A percentile compares a stretch with the other conserved stretches of the same genome.
Conservation (phyloP, 2,888 invertebrate genomes). For the Myathropa florea region DNA sequence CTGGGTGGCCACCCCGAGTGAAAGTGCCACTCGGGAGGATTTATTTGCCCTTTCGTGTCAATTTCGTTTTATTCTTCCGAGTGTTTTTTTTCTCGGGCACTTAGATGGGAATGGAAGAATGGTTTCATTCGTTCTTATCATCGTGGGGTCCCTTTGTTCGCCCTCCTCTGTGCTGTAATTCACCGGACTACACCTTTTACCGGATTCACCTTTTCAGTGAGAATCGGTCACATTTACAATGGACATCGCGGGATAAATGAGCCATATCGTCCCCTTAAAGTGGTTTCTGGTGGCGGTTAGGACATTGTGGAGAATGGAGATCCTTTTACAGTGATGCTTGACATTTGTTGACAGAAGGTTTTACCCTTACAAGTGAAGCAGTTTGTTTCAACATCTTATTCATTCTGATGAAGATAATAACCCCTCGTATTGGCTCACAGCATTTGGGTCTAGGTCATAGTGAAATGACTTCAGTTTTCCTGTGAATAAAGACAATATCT, state of each 20-base stretch:
- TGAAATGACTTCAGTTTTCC: background rate
- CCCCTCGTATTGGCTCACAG: background rate
- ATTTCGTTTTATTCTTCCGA: background rate
- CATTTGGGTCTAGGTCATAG: background rate
- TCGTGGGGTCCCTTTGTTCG: background rate
- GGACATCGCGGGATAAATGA: background rate
- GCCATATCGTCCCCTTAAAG: background rate
- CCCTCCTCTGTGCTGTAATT: background rate
- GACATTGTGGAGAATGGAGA: background rate
- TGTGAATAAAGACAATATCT: no score
- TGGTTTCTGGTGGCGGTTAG: background rate
- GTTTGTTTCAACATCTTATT: background rate
- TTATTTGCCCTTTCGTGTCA: conserved; percentile 53
- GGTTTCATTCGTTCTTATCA: background rate
- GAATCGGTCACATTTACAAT: background rate
- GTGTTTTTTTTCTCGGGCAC: background rate
- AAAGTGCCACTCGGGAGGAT: conserved; percentile 53
- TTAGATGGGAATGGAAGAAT: background rate
- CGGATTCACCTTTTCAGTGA: background rate
- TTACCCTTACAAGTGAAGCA: background rate
- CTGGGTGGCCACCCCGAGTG: conserved; percentile 32
- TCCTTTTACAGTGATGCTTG: background rate
- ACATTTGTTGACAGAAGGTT: background rate
- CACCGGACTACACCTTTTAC: background rate
- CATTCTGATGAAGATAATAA: background rate